phyloP scores from a whole-genome alignment of 2,888 invertebrate genomes.

The Lysandra bellargus region DNA sequence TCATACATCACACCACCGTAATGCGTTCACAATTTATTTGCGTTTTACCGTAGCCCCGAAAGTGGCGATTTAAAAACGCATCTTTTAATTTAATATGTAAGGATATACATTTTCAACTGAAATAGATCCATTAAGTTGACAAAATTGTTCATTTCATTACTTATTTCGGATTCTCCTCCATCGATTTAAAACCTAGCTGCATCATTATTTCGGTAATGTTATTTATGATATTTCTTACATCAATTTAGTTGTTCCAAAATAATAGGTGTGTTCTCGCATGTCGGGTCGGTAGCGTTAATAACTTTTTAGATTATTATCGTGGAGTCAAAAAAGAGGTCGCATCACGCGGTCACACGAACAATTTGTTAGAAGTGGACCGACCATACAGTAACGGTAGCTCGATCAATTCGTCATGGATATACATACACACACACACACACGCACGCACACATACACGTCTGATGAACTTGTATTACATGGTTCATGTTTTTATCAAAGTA shows the following conservation, averaged over 20 bases:
- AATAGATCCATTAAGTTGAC: conserved; percentile 50
- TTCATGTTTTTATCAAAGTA: conserved; percentile 38
- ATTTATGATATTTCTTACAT: conserved; percentile 14
- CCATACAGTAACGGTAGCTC: conserved; percentile 41
- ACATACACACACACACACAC: conserved; percentile 29
- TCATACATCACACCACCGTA: conserved; percentile 68
- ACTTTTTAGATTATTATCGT: conserved; percentile 57
- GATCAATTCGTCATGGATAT: conserved; percentile 35
- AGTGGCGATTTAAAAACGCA: conserved; percentile 56
- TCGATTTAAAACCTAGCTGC: neutral
- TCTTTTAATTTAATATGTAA: conserved; percentile 50
- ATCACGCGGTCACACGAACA: conserved; percentile 52
- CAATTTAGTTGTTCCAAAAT: neutral
- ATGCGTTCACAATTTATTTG: conserved; percentile 75
- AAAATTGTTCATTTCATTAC: conserved; percentile 35
- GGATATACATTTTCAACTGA: conserved; percentile 52
- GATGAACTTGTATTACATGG: conserved; percentile 34
- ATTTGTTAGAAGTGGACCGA: conserved; percentile 48
- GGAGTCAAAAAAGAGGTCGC: conserved; percentile 58
- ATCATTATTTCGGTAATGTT: conserved; percentile 17
- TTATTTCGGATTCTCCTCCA: neutral
- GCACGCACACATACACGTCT: conserved; percentile 29
- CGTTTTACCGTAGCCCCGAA: conserved; percentile 63
- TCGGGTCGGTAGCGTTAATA: conserved; percentile 54
- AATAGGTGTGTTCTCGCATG: conserved; percentile 44